Percentiles rank a stretch among this genome's conserved stretches.
Conservation (phyloP, 1,140 invertebrate species). For the Ceratitis capitata region DNA sequence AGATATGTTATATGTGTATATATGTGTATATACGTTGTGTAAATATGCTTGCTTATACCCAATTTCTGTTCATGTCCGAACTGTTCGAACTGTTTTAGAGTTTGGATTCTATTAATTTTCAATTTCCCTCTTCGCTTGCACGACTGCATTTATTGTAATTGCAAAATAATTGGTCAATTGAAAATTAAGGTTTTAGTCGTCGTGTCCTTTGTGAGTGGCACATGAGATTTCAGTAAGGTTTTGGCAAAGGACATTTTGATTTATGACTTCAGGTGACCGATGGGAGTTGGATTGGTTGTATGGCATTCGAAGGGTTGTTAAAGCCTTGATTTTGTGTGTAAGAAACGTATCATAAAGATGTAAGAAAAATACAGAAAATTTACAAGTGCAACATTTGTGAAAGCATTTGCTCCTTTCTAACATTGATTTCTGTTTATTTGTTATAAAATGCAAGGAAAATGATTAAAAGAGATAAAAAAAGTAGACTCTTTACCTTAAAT, state of each 20-base stretch:
- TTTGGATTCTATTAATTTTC: constrained; percentile 13
- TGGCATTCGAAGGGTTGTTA: neutral
- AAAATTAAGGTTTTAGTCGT: constrained; percentile 1
- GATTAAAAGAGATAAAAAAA: too few species aligned
- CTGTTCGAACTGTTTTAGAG: too few species aligned
- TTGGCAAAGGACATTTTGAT: neutral
- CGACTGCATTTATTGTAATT: constrained; percentile 21
- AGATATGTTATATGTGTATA: too few species aligned
- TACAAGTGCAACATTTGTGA: too few species aligned
- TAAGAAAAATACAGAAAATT: too few species aligned
- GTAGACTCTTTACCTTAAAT: too few species aligned
- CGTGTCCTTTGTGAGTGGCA: neutral
- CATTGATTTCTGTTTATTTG: too few species aligned
- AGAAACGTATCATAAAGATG: too few species aligned
- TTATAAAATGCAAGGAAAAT: too few species aligned
- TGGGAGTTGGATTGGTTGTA: neutral
- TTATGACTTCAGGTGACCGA: neutral
- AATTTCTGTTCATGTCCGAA: neutral
- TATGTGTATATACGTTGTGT: neutral
- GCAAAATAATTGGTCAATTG: constrained; percentile 26
- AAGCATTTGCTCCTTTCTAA: too few species aligned
- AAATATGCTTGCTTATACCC: neutral
- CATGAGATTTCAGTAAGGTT: neutral
- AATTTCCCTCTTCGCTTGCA: neutral
- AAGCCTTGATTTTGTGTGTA: too few species aligned